These are phyloP conservation scores for Tenualosa thibaudeaui DNA, from an alignment of 2,797 vertebrate genomes.

Conservation along the genomic window DNA sequence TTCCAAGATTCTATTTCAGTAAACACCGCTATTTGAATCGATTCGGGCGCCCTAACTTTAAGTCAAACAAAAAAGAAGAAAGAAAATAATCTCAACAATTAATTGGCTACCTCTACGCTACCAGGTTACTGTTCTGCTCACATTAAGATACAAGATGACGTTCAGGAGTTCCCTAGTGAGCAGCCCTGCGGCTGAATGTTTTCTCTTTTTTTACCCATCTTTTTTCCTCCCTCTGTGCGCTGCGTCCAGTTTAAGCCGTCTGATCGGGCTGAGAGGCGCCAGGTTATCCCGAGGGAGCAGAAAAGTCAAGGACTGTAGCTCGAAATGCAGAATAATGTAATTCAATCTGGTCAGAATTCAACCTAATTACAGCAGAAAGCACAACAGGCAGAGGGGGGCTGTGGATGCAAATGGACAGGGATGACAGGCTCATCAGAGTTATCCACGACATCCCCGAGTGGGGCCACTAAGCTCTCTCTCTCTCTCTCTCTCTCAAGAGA, in stretches of 20 bases:
- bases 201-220: slow-evolving; percentile 33
- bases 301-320: slow-evolving; percentile 85
- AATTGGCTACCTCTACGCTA: not conserved
- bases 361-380: slow-evolving; percentile 78
- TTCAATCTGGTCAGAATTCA: slow-evolving; percentile 78
- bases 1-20: too few species aligned
- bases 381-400: slow-evolving; percentile 67
- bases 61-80: too few species aligned
- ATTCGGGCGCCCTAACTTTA: not conserved
- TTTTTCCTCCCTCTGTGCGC: slow-evolving; percentile 24
- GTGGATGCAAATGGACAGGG: slow-evolving; percentile 52
- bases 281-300: slow-evolving; percentile 82
- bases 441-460: slow-evolving; percentile 36
- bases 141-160: slow-evolving; percentile 43
- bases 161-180: slow-evolving; percentile 60
- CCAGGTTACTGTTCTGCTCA: not conserved
- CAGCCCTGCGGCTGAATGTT: slow-evolving; percentile 53
- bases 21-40: not conserved
- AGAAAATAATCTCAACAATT: not conserved
- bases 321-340: slow-evolving; percentile 86
- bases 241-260: slow-evolving; percentile 79
- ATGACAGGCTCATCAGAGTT: slow-evolving; percentile 59
- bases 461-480: slow-evolving; percentile 11
- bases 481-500: not conserved
- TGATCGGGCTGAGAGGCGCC: slow-evolving; percentile 88